phyloP scores from a whole-genome alignment of 2,797 vertebrate genomes.

The Erpetoichthys calabaricus region DNA sequence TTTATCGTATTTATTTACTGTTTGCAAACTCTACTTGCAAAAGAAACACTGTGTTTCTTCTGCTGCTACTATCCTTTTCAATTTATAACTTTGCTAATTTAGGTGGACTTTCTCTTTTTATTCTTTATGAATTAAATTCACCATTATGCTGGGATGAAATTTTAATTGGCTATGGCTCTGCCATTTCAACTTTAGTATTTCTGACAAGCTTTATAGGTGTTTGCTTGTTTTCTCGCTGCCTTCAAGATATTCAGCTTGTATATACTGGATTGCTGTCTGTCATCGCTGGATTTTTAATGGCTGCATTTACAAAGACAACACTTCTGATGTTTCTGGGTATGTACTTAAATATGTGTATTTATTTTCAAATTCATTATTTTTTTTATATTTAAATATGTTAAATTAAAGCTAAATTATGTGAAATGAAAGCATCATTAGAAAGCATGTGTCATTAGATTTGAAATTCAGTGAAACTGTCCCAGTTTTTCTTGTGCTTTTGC shows the following conservation, averaged over 20 bases:
- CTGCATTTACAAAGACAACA: conserved; percentile 73
- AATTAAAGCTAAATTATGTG: too few relatives aligned
- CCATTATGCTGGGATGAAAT: conserved; percentile 90
- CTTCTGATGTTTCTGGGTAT: conserved; percentile 80
- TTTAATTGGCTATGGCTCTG: conserved; percentile 79
- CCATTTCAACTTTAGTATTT: conserved; percentile 57
- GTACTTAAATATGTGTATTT: conserved; percentile 22
- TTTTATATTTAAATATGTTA: too few relatives aligned
- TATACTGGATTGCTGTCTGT: conserved; percentile 73
- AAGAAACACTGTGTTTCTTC: conserved; percentile 38
- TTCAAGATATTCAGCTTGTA: conserved; percentile 59
- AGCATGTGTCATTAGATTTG: too few relatives aligned
- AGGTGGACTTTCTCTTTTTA: conserved; percentile 56
- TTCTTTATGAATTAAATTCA: conserved; percentile 71
- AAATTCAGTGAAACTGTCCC: too few relatives aligned
- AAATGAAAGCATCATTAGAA: too few relatives aligned
- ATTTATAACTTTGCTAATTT: conserved; percentile 48
- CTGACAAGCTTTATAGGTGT: conserved; percentile 73
- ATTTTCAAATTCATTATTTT: neutral
- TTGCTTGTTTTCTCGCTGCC: conserved; percentile 53
- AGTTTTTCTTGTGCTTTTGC: too few relatives aligned
- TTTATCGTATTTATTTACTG: conserved; percentile 55
- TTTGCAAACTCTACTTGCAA: conserved; percentile 46
- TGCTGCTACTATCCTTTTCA: conserved; percentile 61
- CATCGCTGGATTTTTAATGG: conserved; percentile 46